A percentile compares a stretch with the other conserved stretches of the same genome.
Evolutionary conservation across 1,140 invertebrate species (phyloP).

Genomic region (Whitmania pigra): DNA sequence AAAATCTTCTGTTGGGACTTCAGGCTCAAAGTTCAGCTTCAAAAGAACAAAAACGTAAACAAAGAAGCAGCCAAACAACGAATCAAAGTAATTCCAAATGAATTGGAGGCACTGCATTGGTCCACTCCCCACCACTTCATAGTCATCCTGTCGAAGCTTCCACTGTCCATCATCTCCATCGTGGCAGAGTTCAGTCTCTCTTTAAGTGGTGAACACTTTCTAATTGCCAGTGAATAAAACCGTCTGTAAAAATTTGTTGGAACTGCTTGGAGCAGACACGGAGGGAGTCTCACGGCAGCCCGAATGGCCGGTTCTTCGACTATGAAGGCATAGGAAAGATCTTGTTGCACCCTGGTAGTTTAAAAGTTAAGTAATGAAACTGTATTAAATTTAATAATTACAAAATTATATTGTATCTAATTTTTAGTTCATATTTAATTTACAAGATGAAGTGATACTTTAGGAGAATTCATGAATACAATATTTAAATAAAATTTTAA

Average conservation of each 20-base stretch:
- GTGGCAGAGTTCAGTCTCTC: neutral
- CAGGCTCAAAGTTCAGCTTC: too few species aligned
- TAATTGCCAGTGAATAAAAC: neutral
- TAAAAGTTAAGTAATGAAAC: too few species aligned
- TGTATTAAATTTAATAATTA: too few species aligned
- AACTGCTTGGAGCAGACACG: neutral
- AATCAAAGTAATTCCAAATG: neutral
- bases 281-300: neutral
- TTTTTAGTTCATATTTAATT: too few species aligned
- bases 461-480: too few species aligned
- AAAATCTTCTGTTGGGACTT: too few species aligned
- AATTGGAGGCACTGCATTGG: neutral
- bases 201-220: neutral
- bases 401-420: too few species aligned
- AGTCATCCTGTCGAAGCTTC: neutral
- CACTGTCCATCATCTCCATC: constrained; percentile 2
- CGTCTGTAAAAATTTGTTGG: constrained; percentile 10
- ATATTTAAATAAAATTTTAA: too few species aligned
- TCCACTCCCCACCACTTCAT: neutral
- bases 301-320: neutral
- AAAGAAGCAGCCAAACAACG: neutral
- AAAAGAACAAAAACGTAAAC: neutral
- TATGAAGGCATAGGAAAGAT: neutral
- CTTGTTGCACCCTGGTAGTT: neutral
- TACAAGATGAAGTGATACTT: too few species aligned